These are phyloP conservation scores for Leptothorax acervorum DNA, from an alignment of 2,888 invertebrate genomes.

Conservation along the genomic window DNA sequence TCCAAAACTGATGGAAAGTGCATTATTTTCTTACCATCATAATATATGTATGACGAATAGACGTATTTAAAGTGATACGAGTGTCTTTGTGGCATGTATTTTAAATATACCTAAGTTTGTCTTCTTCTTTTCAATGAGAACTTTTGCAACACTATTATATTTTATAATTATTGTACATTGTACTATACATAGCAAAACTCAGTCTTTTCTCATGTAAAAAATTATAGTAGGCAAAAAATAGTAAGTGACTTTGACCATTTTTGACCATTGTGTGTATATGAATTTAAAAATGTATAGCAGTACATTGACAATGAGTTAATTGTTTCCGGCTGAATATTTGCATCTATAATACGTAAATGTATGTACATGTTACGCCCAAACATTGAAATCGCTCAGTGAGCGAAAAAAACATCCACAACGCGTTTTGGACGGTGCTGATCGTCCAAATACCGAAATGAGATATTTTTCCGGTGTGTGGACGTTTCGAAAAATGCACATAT, in stretches of 20 bases:
- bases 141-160: not conserved
- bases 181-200: not conserved
- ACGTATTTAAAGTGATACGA: not conserved
- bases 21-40: not conserved
- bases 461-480: no score
- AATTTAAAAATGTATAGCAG: not conserved
- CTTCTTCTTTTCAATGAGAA: not conserved
- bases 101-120: not conserved
- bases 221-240: not conserved
- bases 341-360: not conserved
- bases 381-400: no score
- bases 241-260: not conserved
- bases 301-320: not conserved
- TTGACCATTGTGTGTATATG: not conserved
- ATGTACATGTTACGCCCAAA: no score
- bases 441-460: no score
- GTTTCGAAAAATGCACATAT: no score
- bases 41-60: not conserved
- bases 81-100: not conserved
- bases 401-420: no score
- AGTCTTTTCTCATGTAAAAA: not conserved
- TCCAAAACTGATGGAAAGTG: not conserved
- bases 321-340: not conserved
- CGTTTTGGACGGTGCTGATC: no score
- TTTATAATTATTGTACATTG: not conserved